These are phyloP conservation scores for Rhinatrema bivittatum DNA, from an alignment of 2,797 vertebrate species.

Conservation along the genomic window DNA sequence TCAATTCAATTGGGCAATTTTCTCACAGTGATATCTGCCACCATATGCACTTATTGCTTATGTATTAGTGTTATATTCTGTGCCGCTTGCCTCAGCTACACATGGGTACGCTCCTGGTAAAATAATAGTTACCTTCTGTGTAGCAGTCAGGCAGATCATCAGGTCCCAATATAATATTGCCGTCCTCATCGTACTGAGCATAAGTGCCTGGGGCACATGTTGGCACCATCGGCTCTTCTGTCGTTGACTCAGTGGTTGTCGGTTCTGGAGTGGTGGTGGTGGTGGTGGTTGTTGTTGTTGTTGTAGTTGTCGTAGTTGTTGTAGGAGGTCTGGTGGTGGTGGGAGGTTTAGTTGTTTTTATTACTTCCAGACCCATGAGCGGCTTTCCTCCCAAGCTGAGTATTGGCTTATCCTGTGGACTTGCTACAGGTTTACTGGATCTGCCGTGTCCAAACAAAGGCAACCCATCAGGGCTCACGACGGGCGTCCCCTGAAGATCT, in stretches of 20 bases:
- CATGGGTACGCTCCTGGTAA: no score
- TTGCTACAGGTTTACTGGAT: constrained; percentile 80
- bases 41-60: no score
- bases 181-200: constrained; percentile 66
- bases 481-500: constrained; percentile 85
- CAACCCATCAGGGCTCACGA: constrained; percentile 85
- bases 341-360: constrained; percentile 51
- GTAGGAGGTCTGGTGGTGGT: constrained; percentile 50
- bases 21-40: no score
- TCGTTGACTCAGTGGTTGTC: constrained; percentile 63
- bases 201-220: constrained; percentile 85
- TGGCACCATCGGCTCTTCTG: constrained; percentile 56
- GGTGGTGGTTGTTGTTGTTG: constrained; percentile 42
- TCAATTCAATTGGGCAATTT: no score
- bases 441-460: constrained; percentile 88
- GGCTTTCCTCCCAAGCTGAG: constrained; percentile 89
- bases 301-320: constrained; percentile 12
- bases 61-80: no score
- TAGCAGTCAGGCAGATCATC: constrained; percentile 78
- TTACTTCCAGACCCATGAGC: constrained; percentile 77
- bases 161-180: constrained; percentile 62
- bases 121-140: constrained; percentile 84
- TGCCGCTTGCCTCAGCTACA: no score
- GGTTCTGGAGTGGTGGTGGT: constrained; percentile 55
- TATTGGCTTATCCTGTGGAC: constrained; percentile 82